phyloP scores from a whole-genome alignment of 2,113 vertebrate genomes.

The Xenopus tropicalis region DNA sequence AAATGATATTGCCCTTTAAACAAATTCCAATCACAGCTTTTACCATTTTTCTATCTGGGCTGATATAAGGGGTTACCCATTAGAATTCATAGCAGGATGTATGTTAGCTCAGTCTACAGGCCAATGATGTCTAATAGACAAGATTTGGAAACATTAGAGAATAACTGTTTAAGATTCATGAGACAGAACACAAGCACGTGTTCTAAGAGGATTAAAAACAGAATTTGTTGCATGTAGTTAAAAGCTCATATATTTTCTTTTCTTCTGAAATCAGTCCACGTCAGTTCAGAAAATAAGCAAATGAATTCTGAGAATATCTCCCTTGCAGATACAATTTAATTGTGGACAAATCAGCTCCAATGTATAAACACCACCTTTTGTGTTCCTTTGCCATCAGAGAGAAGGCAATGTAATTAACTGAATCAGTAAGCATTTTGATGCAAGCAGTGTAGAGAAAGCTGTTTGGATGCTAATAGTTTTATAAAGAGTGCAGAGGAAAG shows the following conservation, averaged over 20 bases:
- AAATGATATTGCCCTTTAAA: too few species aligned
- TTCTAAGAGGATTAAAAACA: conserved; percentile 3
- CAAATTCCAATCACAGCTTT: too few species aligned
- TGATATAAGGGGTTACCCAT: too few species aligned
- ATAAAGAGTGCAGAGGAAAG: neutral
- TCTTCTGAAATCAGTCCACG: conserved; percentile 10
- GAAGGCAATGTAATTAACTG: conserved; percentile 24
- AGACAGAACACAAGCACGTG: neutral
- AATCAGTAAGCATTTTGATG: conserved; percentile 21
- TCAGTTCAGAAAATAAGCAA: conserved; percentile 16
- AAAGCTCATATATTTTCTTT: neutral
- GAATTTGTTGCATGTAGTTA: neutral
- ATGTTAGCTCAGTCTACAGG: neutral
- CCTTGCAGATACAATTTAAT: neutral
- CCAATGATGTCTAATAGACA: neutral
- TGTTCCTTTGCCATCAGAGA: conserved; percentile 2
- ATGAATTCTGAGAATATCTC: conserved; percentile 35
- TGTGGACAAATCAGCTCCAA: conserved; percentile 23
- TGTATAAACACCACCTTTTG: conserved; percentile 28
- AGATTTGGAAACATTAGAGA: neutral
- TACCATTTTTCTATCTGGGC: too few species aligned
- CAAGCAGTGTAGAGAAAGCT: conserved; percentile 10
- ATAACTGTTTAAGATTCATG: neutral
- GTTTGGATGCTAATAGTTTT: conserved; percentile 21
- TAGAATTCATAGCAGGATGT: too few species aligned